Percentiles rank a stretch among this genome's conserved stretches.
Evolutionary conservation across 2,113 vertebrate genomes (phyloP).

Genomic region (Enhydra lutris): DNA sequence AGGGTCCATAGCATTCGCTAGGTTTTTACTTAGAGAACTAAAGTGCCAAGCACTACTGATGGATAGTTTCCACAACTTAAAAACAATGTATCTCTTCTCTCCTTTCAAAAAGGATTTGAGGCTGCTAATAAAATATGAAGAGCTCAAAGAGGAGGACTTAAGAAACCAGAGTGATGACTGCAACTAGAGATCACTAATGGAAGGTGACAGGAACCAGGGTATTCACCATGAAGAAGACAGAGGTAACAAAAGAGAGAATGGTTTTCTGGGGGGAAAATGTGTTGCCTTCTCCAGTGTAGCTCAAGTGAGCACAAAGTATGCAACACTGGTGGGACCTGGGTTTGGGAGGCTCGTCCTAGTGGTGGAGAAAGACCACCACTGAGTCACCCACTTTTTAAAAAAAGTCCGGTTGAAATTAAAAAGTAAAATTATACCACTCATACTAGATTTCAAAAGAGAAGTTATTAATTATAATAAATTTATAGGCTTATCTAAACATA

Average conservation of each 20-base stretch:
- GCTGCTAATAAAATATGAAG: background rate
- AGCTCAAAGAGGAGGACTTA: background rate
- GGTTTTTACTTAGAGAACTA: background rate
- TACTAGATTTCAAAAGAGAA: background rate
- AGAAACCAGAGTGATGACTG: background rate
- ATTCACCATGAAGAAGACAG: background rate
- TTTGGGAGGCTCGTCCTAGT: background rate
- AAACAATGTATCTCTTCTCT: background rate
- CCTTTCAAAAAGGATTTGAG: background rate
- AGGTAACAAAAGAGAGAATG: background rate
- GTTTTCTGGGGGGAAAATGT: background rate
- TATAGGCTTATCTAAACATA: background rate
- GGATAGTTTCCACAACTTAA: background rate
- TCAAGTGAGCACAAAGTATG: background rate
- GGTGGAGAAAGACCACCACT: background rate
- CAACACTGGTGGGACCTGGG: too few species aligned
- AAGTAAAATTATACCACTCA: background rate
- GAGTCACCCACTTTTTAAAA: background rate
- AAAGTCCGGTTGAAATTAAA: background rate
- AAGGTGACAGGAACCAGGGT: background rate
- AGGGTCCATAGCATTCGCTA: background rate
- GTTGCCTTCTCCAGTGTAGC: background rate
- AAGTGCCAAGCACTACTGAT: slow-evolving; percentile 7
- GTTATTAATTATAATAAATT: slow-evolving; percentile 20
- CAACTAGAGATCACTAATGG: background rate